Evolutionary conservation across 2,113 vertebrate species (phyloP).

Genomic region (Aspidoscelis tigris): DNA sequence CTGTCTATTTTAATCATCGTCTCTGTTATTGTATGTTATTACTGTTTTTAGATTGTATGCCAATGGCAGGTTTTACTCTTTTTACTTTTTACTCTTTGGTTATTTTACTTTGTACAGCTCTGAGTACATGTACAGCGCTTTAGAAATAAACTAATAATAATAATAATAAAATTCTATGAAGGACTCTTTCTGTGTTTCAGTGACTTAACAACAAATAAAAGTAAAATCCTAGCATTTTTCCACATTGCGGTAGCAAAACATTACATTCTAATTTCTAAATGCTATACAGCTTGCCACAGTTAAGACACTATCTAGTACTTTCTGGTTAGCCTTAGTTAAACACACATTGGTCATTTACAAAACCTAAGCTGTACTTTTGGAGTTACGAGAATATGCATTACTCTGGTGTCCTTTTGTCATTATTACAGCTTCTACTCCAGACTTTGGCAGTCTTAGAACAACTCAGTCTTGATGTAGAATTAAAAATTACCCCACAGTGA

Average conservation of each 20-base stretch:
- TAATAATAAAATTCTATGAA: neutral
- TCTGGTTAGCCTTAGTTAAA: constrained; percentile 53
- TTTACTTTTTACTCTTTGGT: no score
- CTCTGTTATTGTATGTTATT: no score
- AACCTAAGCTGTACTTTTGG: constrained; percentile 49
- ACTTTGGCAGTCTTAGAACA: constrained; percentile 36
- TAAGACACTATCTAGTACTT: constrained; percentile 41
- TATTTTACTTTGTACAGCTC: no score
- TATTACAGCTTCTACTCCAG: constrained; percentile 33
- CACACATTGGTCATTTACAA: constrained; percentile 45
- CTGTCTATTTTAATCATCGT: no score
- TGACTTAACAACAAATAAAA: constrained; percentile 22
- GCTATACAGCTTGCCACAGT: constrained; percentile 43
- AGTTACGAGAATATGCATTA: constrained; percentile 57
- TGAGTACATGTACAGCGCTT: no score
- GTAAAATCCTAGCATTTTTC: neutral
- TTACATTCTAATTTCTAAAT: constrained; percentile 53
- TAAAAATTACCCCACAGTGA: constrained; percentile 53
- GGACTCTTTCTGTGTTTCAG: constrained; percentile 12
- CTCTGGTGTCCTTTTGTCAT: constrained; percentile 43
- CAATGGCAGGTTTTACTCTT: no score
- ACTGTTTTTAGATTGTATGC: no score
- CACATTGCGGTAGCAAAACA: constrained; percentile 12
- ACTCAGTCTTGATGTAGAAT: constrained; percentile 43
- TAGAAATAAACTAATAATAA: no score